These are phyloP conservation scores for Todiramphus chloris DNA, from an alignment of 2,113 vertebrate genomes.

Conservation along the genomic window DNA sequence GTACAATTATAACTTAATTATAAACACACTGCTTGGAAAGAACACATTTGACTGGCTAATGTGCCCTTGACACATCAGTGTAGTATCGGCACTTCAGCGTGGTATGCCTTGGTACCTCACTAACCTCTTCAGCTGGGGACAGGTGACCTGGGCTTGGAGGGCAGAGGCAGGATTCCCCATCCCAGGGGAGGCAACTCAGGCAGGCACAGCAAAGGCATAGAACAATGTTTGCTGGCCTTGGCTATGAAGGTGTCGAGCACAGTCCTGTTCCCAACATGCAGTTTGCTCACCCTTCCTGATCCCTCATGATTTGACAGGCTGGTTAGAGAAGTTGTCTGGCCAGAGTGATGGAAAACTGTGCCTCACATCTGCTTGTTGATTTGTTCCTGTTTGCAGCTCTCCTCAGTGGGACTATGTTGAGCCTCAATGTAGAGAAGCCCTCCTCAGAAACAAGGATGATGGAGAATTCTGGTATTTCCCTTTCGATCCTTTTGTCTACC, in stretches of 20 bases:
- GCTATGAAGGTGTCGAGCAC: neutral
- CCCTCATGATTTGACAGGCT: neutral
- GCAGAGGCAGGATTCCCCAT: neutral
- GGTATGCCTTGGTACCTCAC: neutral
- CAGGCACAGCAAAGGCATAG: neutral
- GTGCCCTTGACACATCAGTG: neutral
- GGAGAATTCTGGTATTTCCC: slow-evolving; percentile 80
- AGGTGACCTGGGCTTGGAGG: neutral
- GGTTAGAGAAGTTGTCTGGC: neutral
- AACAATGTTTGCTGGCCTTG: neutral
- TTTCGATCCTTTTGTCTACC: neutral
- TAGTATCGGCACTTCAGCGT: neutral
- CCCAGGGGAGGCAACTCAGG: neutral
- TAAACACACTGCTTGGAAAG: slow-evolving; percentile 65
- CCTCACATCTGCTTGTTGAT: neutral
- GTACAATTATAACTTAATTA: slow-evolving; percentile 77
- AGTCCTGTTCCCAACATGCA: neutral
- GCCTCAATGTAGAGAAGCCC: neutral
- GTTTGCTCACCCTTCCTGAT: neutral
- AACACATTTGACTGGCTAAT: slow-evolving; percentile 39
- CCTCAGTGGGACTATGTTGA: slow-evolving; percentile 63
- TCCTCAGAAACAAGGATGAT: slow-evolving; percentile 64
- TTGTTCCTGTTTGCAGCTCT: slow-evolving; percentile 57
- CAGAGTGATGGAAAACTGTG: neutral
- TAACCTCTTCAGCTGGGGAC: neutral